Conservation (phyloP, 2,113 vertebrate species). For the Hepsetus odoe region DNA sequence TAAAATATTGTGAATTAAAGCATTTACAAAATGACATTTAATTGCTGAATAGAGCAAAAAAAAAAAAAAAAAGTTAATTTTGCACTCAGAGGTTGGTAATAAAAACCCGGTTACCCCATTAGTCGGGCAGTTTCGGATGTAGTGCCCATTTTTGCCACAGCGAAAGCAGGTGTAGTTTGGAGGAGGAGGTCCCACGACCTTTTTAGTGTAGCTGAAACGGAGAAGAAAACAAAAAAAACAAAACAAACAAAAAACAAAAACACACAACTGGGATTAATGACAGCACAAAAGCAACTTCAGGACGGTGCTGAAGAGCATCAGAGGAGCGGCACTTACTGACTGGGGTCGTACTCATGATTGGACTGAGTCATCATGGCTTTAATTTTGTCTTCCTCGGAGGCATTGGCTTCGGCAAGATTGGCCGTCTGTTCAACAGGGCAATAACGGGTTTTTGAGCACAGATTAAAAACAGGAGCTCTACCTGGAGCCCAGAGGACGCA, state of each 20-base stretch:
- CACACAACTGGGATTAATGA: not conserved
- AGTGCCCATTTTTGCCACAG: conserved; percentile 92
- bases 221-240: conserved; percentile 18
- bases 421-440: conserved; percentile 90
- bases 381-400: conserved; percentile 98
- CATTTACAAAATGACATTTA: not conserved
- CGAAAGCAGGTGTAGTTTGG: conserved; percentile 93
- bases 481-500: conserved; percentile 74
- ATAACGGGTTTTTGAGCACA: conserved; percentile 80
- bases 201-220: conserved; percentile 88
- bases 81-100: not conserved
- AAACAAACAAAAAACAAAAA: no score
- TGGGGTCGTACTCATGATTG: conserved; percentile 90
- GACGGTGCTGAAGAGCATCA: not conserved
- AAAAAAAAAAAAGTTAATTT: not conserved
- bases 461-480: conserved; percentile 10
- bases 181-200: conserved; percentile 82
- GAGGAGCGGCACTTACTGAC: conserved; percentile 83
- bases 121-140: conserved; percentile 94
- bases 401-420: conserved; percentile 94
- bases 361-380: conserved; percentile 95
- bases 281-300: not conserved
- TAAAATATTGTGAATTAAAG: not conserved
- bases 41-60: not conserved
- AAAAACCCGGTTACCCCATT: conserved; percentile 82